A percentile compares a stretch with the other conserved stretches of the same genome.
These are phyloP conservation scores for Atethmia centrago DNA, from an alignment of 2,888 invertebrate genomes.

Conservation along the genomic window DNA sequence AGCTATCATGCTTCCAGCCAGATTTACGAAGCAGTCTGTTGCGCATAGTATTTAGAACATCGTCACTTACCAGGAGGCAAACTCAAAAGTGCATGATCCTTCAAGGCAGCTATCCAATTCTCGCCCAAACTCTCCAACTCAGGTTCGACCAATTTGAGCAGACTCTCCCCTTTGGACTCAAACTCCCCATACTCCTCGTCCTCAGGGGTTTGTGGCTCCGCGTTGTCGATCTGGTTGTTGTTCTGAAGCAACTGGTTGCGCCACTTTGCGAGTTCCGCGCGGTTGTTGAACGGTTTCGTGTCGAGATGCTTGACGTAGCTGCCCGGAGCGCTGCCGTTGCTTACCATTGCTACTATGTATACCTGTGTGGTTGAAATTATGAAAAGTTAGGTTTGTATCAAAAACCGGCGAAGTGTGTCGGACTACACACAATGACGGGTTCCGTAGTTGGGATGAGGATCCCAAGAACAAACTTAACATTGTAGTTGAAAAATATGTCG, in stretches of 20 bases:
- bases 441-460: too few relatives aligned
- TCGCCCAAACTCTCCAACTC: slow-evolving; percentile 97
- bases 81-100: slow-evolving; percentile 98
- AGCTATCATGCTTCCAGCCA: too few relatives aligned
- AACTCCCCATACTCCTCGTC: slow-evolving; percentile 93
- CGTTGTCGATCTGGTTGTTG: slow-evolving; percentile 82
- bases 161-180: slow-evolving; percentile 94
- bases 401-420: too few relatives aligned
- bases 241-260: slow-evolving; percentile 80
- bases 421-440: too few relatives aligned
- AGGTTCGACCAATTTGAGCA: slow-evolving; percentile 97
- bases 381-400: too few relatives aligned
- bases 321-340: slow-evolving; percentile 93
- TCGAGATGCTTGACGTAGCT: slow-evolving; percentile 89
- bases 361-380: slow-evolving; percentile 88
- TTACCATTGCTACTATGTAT: slow-evolving; percentile 98
- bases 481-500: too few relatives aligned
- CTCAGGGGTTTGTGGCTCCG: slow-evolving; percentile 72
- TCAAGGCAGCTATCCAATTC: slow-evolving; percentile 98
- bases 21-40: too few relatives aligned
- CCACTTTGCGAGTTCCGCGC: slow-evolving; percentile 84
- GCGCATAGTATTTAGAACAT: too few relatives aligned
- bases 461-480: too few relatives aligned
- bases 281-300: slow-evolving; percentile 84
- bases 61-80: slow-evolving; percentile 93